Evolutionary conservation across 2,113 vertebrate species (phyloP), one percentile per base, ranked within the genome.

Genomic region (Stictonetta naevosa): DNA sequence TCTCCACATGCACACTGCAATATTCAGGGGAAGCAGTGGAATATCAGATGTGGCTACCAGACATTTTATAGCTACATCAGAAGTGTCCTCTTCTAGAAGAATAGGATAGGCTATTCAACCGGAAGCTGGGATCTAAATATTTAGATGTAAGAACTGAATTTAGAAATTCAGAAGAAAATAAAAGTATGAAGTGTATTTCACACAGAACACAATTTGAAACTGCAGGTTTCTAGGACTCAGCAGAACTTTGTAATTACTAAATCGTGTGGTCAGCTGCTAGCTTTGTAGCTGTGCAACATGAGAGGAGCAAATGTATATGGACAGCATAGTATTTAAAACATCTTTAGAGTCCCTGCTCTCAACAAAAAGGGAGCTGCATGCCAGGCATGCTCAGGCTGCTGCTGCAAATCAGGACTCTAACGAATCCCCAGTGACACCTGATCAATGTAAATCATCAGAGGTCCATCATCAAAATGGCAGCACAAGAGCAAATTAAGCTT

Each of bases 251-350:
- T 52, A 16, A 71, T 68, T 83, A 83, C 21, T 93, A 55, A 68
- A 52, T 64, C 42, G 8, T 10, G 8, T 33, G 78, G 33, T 13
- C 36, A 83, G 64, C 50, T 71, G 25, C 25, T 50, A 77, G 79
- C 46, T 92, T 52, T 50, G 28, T 19, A 75, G 60, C 1, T 34
- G 36, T 28, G 34, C 52, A 25, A 16, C 21, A 52, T 34, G 33
- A 26, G 18, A 90, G 53, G 53, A 22, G 33, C 17, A 66, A 29
- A 11, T 8, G 22, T 17, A 22, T 36, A 59, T 6, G 55, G 29
- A 55, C 79, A 80, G 44, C 4, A 7, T 0, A 2, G 44, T 9
- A 56, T 0, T 3, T 19, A 56, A 91, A 52, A 13, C 40, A 58
- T 23, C 69, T 21, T 34, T 40, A 16, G 75, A 21, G 38, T 3